phyloP scores from a whole-genome alignment of 2,113 vertebrate genomes.

The Ardeotis arabs region DNA sequence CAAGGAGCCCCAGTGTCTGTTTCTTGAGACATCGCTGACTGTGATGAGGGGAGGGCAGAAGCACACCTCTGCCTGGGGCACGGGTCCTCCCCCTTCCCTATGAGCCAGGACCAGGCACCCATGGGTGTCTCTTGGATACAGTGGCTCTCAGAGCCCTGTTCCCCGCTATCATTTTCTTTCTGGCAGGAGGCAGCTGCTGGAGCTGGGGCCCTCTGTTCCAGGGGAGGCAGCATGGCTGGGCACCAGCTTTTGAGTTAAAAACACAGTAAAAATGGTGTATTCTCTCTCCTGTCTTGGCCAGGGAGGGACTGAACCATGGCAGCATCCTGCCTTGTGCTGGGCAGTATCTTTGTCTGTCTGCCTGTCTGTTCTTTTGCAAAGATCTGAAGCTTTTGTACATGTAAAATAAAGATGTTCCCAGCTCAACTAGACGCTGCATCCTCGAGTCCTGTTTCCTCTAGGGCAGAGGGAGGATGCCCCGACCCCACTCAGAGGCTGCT shows the following conservation, averaged over 20 bases:
- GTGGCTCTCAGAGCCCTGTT: background rate
- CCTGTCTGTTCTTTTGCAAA: background rate
- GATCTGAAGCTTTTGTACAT: background rate
- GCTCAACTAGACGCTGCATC: background rate
- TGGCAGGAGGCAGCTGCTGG: background rate
- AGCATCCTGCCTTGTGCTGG: background rate
- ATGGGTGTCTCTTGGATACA: fast-evolving
- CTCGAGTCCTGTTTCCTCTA: background rate
- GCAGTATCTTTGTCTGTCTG: background rate
- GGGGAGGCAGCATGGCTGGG: background rate
- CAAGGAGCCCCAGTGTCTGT: constrained; percentile 14
- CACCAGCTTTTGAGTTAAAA: background rate
- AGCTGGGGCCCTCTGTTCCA: background rate
- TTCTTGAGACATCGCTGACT: constrained; percentile 7
- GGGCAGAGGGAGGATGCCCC: background rate
- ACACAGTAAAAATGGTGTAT: background rate
- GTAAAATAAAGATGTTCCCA: constrained; percentile 26
- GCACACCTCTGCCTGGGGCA: background rate
- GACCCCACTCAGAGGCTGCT: background rate
- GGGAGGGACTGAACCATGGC: background rate
- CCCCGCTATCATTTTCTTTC: background rate
- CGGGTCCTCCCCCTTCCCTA: fast-evolving
- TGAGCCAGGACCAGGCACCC: background rate
- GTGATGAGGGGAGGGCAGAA: background rate
- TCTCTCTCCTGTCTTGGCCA: background rate